phyloP scores from a whole-genome alignment of 2,888 invertebrate species.

The Amblyteles armatorius region DNA sequence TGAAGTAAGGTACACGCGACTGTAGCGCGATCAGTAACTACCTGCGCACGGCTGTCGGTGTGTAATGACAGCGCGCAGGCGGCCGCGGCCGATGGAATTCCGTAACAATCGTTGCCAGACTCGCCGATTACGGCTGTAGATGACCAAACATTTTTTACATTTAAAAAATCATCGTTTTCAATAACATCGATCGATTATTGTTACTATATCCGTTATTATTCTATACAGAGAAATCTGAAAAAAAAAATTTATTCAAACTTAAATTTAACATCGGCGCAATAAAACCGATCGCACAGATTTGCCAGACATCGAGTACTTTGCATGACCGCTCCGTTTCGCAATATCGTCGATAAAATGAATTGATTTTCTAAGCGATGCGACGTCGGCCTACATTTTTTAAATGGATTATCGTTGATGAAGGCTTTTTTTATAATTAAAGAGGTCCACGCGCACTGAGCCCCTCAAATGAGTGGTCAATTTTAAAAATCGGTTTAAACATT shows the following conservation, averaged over 20 bases:
- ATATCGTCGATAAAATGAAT: background rate
- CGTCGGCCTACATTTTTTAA: background rate
- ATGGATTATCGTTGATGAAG: background rate
- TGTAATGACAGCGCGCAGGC: background rate
- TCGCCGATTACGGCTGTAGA: background rate
- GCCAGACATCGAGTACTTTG: background rate
- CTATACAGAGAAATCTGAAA: too few species aligned
- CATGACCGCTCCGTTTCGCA: background rate
- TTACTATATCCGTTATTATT: too few species aligned
- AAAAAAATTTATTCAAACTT: too few species aligned
- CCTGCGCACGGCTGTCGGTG: background rate
- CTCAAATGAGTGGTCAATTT: background rate
- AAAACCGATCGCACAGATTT: background rate
- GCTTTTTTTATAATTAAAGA: too few species aligned
- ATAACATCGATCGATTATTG: background rate
- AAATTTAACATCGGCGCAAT: background rate
- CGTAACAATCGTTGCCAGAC: background rate
- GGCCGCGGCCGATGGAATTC: background rate
- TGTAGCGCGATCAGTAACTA: conserved; percentile 2
- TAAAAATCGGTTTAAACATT: background rate
- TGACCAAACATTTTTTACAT: background rate
- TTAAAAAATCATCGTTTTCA: background rate
- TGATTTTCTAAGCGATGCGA: background rate
- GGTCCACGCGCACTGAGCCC: too few species aligned
- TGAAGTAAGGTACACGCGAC: conserved; percentile 64